Percentiles rank a stretch among this genome's conserved stretches.
Evolutionary conservation across 2,797 vertebrate species (phyloP).

Genomic region (Argentina silus): DNA sequence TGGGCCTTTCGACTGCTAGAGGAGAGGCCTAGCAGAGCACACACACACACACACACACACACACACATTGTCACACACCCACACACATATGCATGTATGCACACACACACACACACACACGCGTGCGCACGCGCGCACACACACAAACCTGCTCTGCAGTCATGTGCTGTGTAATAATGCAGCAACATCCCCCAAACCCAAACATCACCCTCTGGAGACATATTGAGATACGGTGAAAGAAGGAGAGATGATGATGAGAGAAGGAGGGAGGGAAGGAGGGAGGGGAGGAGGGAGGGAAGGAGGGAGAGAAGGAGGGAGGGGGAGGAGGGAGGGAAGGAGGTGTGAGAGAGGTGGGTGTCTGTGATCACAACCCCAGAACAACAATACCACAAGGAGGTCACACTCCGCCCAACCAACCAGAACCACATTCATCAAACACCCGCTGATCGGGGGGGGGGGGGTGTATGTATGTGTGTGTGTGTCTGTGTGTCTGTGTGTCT

Average conservation of each 20-base stretch:
- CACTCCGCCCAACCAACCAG: neutral
- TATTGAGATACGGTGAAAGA: neutral
- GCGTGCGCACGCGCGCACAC: neutral
- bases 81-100: neutral
- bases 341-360: neutral
- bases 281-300: neutral
- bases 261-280: neutral
- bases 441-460: too few relatives aligned
- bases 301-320: neutral
- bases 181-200: neutral
- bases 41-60: too few relatives aligned
- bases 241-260: too few relatives aligned
- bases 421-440: conserved; percentile 2
- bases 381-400: neutral
- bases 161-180: neutral
- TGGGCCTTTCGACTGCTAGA: too few relatives aligned
- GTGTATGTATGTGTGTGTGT: neutral
- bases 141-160: neutral
- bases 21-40: too few relatives aligned
- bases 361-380: neutral
- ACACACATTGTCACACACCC: too few relatives aligned
- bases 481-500: neutral
- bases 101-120: neutral
- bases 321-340: neutral
- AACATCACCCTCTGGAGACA: neutral